Conservation (phyloP, 2,113 vertebrate genomes). For the Crotalus tigris region DNA sequence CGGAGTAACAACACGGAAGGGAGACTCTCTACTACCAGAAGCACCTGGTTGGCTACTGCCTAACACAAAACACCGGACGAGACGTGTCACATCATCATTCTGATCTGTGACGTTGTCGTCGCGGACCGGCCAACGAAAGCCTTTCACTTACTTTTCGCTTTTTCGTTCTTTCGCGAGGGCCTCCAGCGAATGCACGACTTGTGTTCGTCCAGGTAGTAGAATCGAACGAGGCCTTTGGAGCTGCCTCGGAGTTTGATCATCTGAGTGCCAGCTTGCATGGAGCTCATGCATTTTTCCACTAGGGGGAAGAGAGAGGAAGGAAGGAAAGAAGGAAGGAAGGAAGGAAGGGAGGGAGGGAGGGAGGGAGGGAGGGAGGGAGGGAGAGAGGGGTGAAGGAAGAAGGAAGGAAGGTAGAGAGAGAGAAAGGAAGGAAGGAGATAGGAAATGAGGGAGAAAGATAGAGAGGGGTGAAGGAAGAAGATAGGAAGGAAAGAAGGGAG, state of each 20-base stretch:
- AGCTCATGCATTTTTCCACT: conserved; percentile 98
- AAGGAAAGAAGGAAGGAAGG: accelerated
- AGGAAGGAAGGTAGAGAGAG: too few species aligned
- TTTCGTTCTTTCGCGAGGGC: conserved; percentile 95
- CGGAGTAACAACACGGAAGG: too few species aligned
- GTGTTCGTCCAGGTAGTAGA: conserved; percentile 93
- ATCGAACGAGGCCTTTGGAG: conserved; percentile 88
- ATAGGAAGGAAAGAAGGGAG: too few species aligned
- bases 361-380: accelerated
- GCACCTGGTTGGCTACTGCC: too few species aligned
- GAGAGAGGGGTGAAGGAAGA: accelerated
- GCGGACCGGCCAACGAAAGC: too few species aligned
- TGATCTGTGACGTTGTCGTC: too few species aligned
- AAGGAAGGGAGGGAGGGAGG: accelerated
- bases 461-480: not conserved
- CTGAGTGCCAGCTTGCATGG: conserved; percentile 93
- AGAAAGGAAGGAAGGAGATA: too few species aligned
- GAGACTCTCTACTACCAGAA: too few species aligned
- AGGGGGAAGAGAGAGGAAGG: not conserved
- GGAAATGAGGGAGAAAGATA: not conserved
- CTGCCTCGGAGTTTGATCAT: conserved; percentile 95
- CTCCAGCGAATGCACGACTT: conserved; percentile 96
- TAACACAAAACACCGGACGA: too few species aligned
- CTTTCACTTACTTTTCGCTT: conserved; percentile 91
- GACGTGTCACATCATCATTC: not conserved